Evolutionary conservation across 2,113 vertebrate genomes (phyloP), one percentile per base, ranked within the genome.

Genomic region (Rhegmatorhina hoffmannsi): DNA sequence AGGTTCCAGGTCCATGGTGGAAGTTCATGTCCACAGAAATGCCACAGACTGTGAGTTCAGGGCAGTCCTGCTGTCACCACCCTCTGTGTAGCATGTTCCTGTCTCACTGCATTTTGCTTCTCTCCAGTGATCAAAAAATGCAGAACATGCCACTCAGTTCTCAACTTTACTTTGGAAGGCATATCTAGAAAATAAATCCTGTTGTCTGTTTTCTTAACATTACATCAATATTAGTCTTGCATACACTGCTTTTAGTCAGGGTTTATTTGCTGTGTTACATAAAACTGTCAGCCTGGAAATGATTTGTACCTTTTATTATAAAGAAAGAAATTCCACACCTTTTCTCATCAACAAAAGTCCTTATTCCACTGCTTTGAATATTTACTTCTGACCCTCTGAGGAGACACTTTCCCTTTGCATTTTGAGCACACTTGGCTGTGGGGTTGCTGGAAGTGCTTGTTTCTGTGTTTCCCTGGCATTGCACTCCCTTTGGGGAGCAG

Each of bases 21-120:
- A 23, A 46, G 25, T 18, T 49, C 58, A 16, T 36, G 24, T 52
- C 40, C 82, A n/a, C 46, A 40, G 4, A 34, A 2, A 17, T 34
- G 21, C 29, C 1, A 4, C 59, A 31, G 62, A 0, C 9, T 16
- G 18, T 3, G 2, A 2, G 43, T 8, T 52, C 33, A n/a, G 60
- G 70, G 2, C 78, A 36, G 12, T 11, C 29, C 40, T 44, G 26
- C 29, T n/a, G 49, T 40, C 76, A 6, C 46, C 16, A 3, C 34
- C 20, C 33, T 81, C 53, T 24, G 11, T 2, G 16, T 14, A 11
- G 20, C 9, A 1, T 68, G 28, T 17, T 75, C 46, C 64, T 77
- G 31, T 8, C 69, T 24, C 21, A 0, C 46, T 77, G 63, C 6
- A 1, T n/a, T 80, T 76, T 38, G 16, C 40, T 78, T 82, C 73